Evolutionary conservation across 2,797 vertebrate species (phyloP).

Genomic region (Rhinatrema bivittatum): DNA sequence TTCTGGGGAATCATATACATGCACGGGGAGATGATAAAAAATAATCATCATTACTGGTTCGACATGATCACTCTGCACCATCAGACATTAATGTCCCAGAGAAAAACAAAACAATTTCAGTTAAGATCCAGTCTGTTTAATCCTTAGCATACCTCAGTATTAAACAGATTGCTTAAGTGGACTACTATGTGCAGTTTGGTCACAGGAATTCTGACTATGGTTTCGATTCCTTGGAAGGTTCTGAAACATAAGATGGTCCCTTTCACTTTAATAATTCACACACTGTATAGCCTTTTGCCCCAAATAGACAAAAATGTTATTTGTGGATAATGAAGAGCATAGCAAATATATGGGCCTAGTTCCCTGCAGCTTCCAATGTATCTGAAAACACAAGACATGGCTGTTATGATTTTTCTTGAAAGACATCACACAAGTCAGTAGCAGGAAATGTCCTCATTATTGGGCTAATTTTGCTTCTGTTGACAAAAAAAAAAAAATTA

Average conservation of each 20-base stretch:
- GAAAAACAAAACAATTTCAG: no score
- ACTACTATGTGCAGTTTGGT: no score
- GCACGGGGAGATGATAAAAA: no score
- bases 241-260: no score
- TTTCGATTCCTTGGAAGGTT: conserved; percentile 35
- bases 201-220: conserved; percentile 30
- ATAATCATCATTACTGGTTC: no score
- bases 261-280: conserved; percentile 42
- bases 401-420: conserved; percentile 43
- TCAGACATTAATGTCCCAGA: no score
- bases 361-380: conserved; percentile 51
- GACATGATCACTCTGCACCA: no score
- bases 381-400: conserved; percentile 41
- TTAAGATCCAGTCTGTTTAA: no score
- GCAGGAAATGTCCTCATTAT: conserved; percentile 49
- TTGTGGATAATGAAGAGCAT: conserved; percentile 48
- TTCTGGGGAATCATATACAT: no score
- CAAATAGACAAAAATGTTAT: conserved; percentile 40
- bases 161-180: no score
- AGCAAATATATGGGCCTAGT: conserved; percentile 51
- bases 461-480: conserved; percentile 60
- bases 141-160: no score
- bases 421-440: conserved; percentile 44
- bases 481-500: conserved; percentile 54
- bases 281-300: conserved; percentile 50